A percentile compares a stretch with the other conserved stretches of the same genome.
These are phyloP conservation scores for Porites lutea DNA, from an alignment of 64 coral and sea anemone species.

Conservation along the genomic window DNA sequence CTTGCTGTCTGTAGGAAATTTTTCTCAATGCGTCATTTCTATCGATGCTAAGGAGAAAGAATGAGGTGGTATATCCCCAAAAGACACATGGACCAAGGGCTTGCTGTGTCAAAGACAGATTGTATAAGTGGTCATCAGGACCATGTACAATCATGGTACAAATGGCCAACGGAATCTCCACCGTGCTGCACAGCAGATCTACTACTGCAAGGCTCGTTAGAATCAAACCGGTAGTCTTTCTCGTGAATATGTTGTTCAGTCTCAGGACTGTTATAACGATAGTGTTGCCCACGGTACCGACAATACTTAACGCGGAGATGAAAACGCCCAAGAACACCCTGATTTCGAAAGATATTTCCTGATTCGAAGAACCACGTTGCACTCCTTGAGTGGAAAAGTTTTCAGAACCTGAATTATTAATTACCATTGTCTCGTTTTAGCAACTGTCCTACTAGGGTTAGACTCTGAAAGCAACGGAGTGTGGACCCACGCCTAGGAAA, in stretches of 20 bases:
- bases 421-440: background rate
- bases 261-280: background rate
- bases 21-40: background rate
- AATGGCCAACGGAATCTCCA: background rate
- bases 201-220: background rate
- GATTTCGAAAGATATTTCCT: background rate
- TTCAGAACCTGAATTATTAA: background rate
- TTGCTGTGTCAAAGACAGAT: background rate
- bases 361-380: background rate
- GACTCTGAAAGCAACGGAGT: no score
- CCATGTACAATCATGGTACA: background rate
- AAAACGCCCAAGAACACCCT: background rate
- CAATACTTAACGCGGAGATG: background rate
- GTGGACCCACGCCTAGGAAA: no score
- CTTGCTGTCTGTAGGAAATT: background rate
- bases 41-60: constrained; percentile 12
- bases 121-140: background rate
- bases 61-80: background rate
- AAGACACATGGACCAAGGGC: background rate
- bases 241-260: background rate
- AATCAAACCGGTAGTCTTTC: constrained; percentile 3
- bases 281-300: background rate
- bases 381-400: background rate
- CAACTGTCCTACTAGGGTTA: no score
- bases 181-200: background rate